Percentiles rank a stretch among this genome's conserved stretches.
phyloP scores from a whole-genome alignment of 2,888 invertebrate species.

The Tetheella fluctuosa region DNA sequence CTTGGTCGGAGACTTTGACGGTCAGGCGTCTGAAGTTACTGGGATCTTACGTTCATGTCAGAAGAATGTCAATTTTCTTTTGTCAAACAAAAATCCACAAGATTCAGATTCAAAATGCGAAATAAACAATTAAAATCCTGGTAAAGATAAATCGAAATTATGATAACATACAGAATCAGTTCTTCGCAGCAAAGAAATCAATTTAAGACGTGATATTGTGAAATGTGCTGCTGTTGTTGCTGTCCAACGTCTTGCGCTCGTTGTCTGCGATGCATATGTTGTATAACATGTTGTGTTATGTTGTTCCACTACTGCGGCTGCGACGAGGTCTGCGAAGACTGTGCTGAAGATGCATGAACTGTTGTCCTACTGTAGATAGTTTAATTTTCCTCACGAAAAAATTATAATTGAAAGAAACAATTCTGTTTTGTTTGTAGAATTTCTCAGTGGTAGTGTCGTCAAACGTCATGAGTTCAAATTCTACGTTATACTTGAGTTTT shows the following conservation, averaged over 20 bases:
- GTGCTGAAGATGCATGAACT: background rate
- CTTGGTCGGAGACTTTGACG: no score
- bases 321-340: background rate
- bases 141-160: background rate
- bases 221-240: slow-evolving; percentile 1
- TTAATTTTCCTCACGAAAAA: no score
- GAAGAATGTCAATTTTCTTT: background rate
- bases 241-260: background rate
- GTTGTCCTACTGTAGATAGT: background rate
- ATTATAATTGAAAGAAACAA: background rate
- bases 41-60: background rate
- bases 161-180: background rate
- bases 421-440: background rate
- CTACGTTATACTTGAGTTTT: no score
- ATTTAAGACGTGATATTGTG: background rate
- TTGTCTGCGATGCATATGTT: background rate
- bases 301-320: slow-evolving; percentile 13
- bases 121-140: background rate
- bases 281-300: slow-evolving; percentile 8
- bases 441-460: no score
- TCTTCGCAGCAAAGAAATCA: background rate
- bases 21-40: no score
- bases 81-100: background rate
- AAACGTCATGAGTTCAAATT: no score
- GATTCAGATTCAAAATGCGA: background rate